These are phyloP conservation scores for Agrilus planipennis DNA, from an alignment of 1,140 invertebrate genomes.

Conservation along the genomic window DNA sequence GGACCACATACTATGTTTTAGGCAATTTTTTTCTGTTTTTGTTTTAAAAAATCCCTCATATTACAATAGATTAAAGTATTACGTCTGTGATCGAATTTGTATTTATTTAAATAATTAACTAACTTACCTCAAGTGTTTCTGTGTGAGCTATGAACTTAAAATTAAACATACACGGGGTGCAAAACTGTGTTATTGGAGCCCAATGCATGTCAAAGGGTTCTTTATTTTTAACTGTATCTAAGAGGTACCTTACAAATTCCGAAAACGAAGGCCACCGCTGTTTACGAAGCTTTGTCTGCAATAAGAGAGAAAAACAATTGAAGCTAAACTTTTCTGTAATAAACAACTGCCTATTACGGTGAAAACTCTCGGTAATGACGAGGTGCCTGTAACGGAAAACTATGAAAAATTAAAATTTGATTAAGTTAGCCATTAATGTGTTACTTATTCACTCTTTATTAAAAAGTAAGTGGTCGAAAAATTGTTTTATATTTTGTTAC, in stretches of 20 bases:
- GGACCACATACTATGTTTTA: too few relatives aligned
- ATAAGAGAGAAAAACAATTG: not conserved
- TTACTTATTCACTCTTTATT: too few relatives aligned
- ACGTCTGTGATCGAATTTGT: too few relatives aligned
- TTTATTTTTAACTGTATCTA: slow-evolving; percentile 49
- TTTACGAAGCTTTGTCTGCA: slow-evolving; percentile 8
- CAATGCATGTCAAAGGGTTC: slow-evolving; percentile 80
- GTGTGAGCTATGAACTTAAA: slow-evolving; percentile 84
- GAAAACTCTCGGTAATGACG: not conserved
- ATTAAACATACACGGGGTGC: slow-evolving; percentile 78
- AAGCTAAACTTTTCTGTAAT: not conserved
- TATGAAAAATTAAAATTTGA: too few relatives aligned
- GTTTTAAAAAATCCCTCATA: too few relatives aligned
- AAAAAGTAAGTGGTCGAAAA: too few relatives aligned
- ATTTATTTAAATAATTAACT: too few relatives aligned
- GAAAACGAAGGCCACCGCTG: slow-evolving; percentile 60
- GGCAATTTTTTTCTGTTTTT: too few relatives aligned
- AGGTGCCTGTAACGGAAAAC: too few relatives aligned
- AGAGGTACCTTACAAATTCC: slow-evolving; percentile 62
- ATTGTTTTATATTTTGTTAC: too few relatives aligned
- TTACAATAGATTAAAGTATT: too few relatives aligned
- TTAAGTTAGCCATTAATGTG: too few relatives aligned
- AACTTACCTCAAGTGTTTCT: slow-evolving; percentile 69
- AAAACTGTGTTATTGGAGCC: slow-evolving; percentile 74
- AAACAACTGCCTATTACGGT: not conserved